Evolutionary conservation across 1,140 invertebrate genomes (phyloP).

Genomic region (Frieseomelitta varia): DNA sequence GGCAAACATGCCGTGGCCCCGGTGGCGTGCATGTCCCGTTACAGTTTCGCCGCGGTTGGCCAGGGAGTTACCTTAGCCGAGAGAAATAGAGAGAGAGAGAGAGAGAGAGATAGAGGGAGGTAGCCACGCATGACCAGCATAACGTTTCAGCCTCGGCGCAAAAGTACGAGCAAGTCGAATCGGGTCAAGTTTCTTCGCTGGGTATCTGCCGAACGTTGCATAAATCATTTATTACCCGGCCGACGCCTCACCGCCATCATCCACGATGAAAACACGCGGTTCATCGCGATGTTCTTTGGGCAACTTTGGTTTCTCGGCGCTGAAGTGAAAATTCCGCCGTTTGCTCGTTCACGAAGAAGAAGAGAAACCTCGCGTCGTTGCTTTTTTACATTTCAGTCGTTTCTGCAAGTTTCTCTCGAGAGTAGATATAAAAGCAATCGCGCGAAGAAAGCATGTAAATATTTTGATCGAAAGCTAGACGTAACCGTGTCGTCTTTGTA

Average conservation of each 20-base stretch:
- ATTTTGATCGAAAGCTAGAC: too few species aligned
- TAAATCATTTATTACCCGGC: constrained; percentile 21
- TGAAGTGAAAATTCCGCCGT: not conserved
- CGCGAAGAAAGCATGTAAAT: too few species aligned
- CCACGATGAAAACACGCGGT: not conserved
- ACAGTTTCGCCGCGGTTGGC: constrained; percentile 34
- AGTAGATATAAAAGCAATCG: too few species aligned
- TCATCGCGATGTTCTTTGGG: not conserved
- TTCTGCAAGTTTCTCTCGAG: too few species aligned
- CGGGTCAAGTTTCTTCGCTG: constrained; percentile 16
- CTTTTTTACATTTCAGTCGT: too few species aligned
- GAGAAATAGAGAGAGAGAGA: not conserved
- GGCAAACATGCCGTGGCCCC: constrained; percentile 22
- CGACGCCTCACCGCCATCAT: too few species aligned
- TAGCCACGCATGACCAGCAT: constrained; percentile 49
- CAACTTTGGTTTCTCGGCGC: not conserved
- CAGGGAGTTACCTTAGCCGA: constrained; percentile 5
- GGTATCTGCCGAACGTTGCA: not conserved
- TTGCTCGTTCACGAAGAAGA: not conserved
- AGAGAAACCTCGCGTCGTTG: too few species aligned
- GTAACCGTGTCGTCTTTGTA: too few species aligned
- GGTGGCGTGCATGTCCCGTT: constrained; percentile 46
- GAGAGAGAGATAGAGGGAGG: not conserved
- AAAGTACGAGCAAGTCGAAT: constrained; percentile 47
- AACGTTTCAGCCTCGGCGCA: constrained; percentile 23